Base-by-base conservation (phyloP, 1,140 invertebrate genomes). In the Anagrus nilaparvatae region DNA sequence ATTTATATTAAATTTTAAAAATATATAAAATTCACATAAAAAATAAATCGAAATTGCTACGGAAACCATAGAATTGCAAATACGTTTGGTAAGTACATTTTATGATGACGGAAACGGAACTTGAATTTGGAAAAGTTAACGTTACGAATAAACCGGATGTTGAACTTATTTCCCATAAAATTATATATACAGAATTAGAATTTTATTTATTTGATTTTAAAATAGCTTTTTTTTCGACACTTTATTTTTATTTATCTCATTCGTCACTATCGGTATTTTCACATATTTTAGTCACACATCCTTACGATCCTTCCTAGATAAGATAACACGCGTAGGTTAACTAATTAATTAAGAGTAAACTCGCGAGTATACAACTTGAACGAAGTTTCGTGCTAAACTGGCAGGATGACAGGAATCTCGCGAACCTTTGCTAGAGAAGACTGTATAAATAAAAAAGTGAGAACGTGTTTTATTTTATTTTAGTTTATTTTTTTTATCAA, bases 351-450 rank as follows among this genome's bases (percentile, higher is more conserved):
- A n/a, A n/a, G n/a, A n/a, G 19, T 18, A 19, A 23, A 21, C 12
- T 13, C 23, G 17, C 37, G 24, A 27, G n/a, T n/a, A 49, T 52
- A 49, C 51, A 51, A 33, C 48, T 54, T 50, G 52, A 56, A 47
- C 54, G 54, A 55, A 51, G 58, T 57, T 56, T 57, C 53, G 53
- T 57, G 49, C 53, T 52, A 59, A 60, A 59, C 56, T 60, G 58
- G n/a, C n/a, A n/a, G n/a, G 53, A 48, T 56, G 56, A 59, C 49
- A 56, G 51, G 44, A 56, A 47, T 54, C 50, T n/a, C 50, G 50
- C 47, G 37, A 41, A 33, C 21, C 21, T 4, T 5, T 19, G 39
- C 38, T 13, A 16, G 34, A 24, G 16, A 28, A 33, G 45, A 38
- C 29, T 36, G 44, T 42, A 42, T 42, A 39, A 47, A 47, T 20